Conservation (phyloP, 1,140 invertebrate genomes). For the Onthophagus taurus region DNA sequence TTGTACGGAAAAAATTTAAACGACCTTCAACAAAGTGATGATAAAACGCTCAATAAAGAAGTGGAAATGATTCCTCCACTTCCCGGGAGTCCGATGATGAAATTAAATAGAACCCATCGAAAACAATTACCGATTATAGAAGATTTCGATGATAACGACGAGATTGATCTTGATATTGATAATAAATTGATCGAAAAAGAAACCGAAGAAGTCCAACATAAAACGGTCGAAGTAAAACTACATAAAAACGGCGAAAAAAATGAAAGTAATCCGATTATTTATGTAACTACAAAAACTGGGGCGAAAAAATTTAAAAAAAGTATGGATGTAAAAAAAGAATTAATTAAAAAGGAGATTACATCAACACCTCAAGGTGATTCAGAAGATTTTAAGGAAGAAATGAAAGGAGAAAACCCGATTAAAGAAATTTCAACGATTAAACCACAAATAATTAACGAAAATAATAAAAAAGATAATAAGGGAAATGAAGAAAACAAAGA, state of each 20-base stretch:
- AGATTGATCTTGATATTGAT: slow-evolving; percentile 15
- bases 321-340: slow-evolving; percentile 2
- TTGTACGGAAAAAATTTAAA: no score
- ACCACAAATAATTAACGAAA: no score
- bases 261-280: slow-evolving; percentile 4
- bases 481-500: no score
- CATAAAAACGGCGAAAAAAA: slow-evolving; percentile 14
- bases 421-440: no score
- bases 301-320: no score
- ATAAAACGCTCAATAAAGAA: slow-evolving; percentile 26
- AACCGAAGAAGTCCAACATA: slow-evolving; percentile 6
- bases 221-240: slow-evolving; percentile 19
- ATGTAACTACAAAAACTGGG: slow-evolving; percentile 18
- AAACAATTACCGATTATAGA: slow-evolving; percentile 28
- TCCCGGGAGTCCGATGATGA: slow-evolving; percentile 21
- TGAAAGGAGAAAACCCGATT: no score
- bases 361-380: no score
- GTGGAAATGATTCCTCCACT: slow-evolving; percentile 30
- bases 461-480: no score
- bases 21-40: no score
- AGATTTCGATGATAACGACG: slow-evolving; percentile 16
- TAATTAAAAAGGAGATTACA: background rate
- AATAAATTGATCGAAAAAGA: slow-evolving; percentile 7
- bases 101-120: slow-evolving; percentile 32
- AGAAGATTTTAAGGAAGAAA: no score